Conservation (phyloP, 2,113 vertebrate genomes). For the Polypterus senegalus region DNA sequence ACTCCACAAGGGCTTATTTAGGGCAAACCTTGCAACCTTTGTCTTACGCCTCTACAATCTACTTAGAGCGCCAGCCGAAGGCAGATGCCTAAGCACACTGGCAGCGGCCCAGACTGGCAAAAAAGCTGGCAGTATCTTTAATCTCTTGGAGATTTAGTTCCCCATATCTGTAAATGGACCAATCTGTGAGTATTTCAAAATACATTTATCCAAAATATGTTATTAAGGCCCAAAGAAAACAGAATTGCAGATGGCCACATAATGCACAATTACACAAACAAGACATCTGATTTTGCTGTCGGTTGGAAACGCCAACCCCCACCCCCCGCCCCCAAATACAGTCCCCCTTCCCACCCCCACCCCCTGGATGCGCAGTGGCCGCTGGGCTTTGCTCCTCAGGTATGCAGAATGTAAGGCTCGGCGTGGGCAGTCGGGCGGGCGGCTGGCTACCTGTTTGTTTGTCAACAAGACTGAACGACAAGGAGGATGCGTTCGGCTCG, state of each 20-base stretch:
- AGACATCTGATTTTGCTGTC: conserved; percentile 47
- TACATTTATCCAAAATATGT: conserved; percentile 50
- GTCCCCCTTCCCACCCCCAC: neutral
- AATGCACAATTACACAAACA: conserved; percentile 57
- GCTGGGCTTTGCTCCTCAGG: conserved; percentile 6
- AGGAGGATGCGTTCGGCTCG: conserved; percentile 42
- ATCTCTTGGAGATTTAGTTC: conserved; percentile 64
- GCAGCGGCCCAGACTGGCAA: conserved; percentile 40
- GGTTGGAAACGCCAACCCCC: conserved; percentile 26
- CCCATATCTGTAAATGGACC: conserved; percentile 48
- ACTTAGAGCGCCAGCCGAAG: conserved; percentile 45
- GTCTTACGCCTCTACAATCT: conserved; percentile 33
- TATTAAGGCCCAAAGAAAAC: conserved; percentile 36
- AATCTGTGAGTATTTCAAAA: conserved; percentile 51
- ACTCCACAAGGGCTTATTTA: conserved; percentile 14
- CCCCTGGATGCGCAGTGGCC: neutral
- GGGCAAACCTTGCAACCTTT: conserved; percentile 20
- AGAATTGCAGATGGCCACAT: conserved; percentile 28
- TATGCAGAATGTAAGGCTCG: conserved; percentile 4
- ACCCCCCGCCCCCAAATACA: conserved; percentile 6
- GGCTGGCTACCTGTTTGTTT: conserved; percentile 70
- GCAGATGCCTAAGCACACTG: conserved; percentile 50
- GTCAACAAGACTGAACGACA: conserved; percentile 67
- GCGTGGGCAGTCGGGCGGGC: neutral
- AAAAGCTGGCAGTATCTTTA: conserved; percentile 52